Base-by-base conservation (phyloP, 2,113 vertebrate genomes). In the Prionailurus bengalensis region DNA sequence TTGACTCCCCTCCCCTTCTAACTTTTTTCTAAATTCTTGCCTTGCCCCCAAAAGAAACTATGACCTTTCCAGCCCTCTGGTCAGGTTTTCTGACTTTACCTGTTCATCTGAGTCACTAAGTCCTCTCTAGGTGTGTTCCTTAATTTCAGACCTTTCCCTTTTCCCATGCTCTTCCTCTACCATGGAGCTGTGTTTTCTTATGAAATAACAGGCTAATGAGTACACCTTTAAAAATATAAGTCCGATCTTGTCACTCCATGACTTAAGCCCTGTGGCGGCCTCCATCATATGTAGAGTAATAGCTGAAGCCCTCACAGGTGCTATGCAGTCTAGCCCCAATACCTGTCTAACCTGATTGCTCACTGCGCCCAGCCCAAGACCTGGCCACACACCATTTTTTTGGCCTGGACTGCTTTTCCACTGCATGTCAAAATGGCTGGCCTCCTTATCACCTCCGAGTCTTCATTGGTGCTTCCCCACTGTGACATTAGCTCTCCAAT, bases 11-110 rank as follows among this genome's bases (percentile, higher is more conserved):
- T 36, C 21, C 1, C 53, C 33, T 78, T 90, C 36, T 78, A 31
- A 73, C 4, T 23, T 79, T 25, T 71, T 95, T 55, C 71, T 87
- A 68, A 92, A 76, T 78, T 95, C 42, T 66, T 73, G 1, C 33
- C 13, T 8, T 7, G 21, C 21, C 58, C 14, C 51, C 51, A 33
- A 86, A 94, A 80, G n/a, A 51, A 86, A 23, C n/a, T 66, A 53
- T 66, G 45, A 74, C 58, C 71, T 90, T 27, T 74, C 36, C 4
- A 66, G 16, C 12, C 23, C 11, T 76, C 33, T 36, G 2, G 10
- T 51, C 29, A 83, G 84, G 21, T 66, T 66, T 94, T 83, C 81
- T 93, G 45, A 88, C 31, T 90, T 76, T 2, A 96, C 36, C n/a
- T 78, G 11, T 25, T 86, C 8, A 42, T 81, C 3, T 42, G 51